Evolutionary conservation across 2,113 vertebrate genomes (phyloP), one percentile per base, ranked within the genome.

Genomic region (Siniperca knerii): DNA sequence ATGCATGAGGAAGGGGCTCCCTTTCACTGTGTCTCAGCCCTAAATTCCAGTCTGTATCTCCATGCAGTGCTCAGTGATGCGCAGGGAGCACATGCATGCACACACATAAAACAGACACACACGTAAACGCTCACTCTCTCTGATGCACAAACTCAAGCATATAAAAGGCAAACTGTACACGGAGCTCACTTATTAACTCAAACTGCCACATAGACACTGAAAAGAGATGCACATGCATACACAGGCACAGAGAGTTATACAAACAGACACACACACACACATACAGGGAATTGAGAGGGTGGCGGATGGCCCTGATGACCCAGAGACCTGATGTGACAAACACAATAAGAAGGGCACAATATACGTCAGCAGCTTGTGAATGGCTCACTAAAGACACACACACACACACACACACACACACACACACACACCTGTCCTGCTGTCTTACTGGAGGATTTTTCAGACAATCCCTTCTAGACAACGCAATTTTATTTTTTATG

Each of bases 21-120:
- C 81, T 89, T 89, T 87, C 85, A 90, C 44, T 42, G 78, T 0
- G 81, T 83, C 88, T 84, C 88, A 80, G 89, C 82, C 82, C 84
- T 79, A 66, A 87, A 93, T 95, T 95, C 90, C 93, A 87, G 78
- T 65, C 74, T 21, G 87, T 73, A 83, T 93, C 90, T 93, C 89
- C 62, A 7, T 61, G 92, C 89, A 83, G 74, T 52, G 85, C 83
- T 91, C 89, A 81, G 84, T 61, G 85, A 92, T 87, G 90, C 78
- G 50, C 86, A 74, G 79, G 77, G 82, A 82, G 64, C 44, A 8
- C 83, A 71, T 8, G 23, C 75, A 76, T 21, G 11, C 68, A 75
- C 67, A 62, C 80, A 74, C 69, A 18, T 37, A 79, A 58, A 82
- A 67, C 29, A 72, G 48, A 61, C 65, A 37, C 52, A 67, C 44